phyloP scores from a whole-genome alignment of 2,113 vertebrate species.

The Apeltes quadracus region DNA sequence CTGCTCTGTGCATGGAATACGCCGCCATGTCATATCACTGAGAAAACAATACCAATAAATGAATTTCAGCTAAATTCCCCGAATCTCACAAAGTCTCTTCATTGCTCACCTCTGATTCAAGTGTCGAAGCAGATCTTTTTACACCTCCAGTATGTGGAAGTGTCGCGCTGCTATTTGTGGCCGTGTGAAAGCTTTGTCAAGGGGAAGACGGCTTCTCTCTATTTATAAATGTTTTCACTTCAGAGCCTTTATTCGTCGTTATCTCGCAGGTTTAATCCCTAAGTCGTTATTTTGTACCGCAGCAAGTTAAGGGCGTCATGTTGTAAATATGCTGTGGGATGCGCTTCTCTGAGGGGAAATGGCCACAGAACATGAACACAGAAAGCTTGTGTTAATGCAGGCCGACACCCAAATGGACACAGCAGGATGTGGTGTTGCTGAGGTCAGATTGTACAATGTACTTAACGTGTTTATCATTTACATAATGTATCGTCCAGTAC shows the following conservation, averaged over 20 bases:
- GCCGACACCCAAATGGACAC: background rate
- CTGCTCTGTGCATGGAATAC: conserved; percentile 2
- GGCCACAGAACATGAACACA: background rate
- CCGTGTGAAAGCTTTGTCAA: conserved; percentile 2
- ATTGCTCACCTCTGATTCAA: conserved; percentile 16
- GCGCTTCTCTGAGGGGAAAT: conserved; percentile 18
- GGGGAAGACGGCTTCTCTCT: conserved; percentile 7
- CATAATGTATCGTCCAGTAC: background rate
- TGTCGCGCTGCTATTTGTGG: conserved; percentile 26
- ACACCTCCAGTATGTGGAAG: conserved; percentile 25
- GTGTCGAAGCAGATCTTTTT: conserved; percentile 49
- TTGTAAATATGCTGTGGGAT: conserved; percentile 1
- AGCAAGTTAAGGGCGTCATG: conserved; percentile 2
- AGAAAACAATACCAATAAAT: background rate
- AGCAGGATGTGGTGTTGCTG: background rate
- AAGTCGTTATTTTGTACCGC: background rate
- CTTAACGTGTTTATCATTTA: too few relatives aligned
- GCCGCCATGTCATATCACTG: background rate
- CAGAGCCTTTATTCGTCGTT: conserved; percentile 1
- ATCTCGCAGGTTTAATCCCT: background rate
- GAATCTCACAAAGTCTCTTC: background rate
- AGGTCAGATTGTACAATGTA: too few relatives aligned
- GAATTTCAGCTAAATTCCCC: background rate
- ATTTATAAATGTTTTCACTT: background rate
- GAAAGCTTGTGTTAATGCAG: background rate